Conservation (phyloP, 2,888 invertebrate genomes). For the Callinectes sapidus region DNA sequence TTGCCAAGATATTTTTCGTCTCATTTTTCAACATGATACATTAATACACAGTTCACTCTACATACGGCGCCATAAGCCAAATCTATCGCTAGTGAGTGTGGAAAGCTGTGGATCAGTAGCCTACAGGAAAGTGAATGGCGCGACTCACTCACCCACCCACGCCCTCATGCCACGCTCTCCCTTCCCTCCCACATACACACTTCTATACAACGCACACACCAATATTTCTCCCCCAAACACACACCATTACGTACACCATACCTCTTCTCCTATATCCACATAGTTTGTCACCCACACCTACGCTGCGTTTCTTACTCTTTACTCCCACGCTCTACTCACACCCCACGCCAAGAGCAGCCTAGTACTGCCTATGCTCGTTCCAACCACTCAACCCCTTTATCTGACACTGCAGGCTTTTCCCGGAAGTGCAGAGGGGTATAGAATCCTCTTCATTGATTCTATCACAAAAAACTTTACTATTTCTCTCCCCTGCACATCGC, state of each 20-base stretch:
- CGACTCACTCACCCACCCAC: background rate
- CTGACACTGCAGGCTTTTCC: background rate
- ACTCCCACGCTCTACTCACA: background rate
- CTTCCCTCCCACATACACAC: background rate
- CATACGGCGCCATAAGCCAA: background rate
- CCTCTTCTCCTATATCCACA: background rate
- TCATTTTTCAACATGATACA: background rate
- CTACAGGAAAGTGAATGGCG: background rate
- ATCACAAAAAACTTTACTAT: background rate
- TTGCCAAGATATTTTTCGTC: background rate
- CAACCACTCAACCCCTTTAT: background rate
- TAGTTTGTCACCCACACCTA: background rate
- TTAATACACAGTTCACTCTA: background rate
- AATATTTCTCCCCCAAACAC: background rate
- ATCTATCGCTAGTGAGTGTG: background rate
- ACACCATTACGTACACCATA: background rate
- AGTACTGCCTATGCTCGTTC: background rate
- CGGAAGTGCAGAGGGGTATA: background rate
- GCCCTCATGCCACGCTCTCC: background rate
- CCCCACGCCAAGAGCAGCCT: background rate
- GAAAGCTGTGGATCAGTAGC: background rate
- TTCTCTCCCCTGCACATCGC: background rate
- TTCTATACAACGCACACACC: background rate
- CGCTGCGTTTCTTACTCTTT: background rate
- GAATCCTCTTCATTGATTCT: background rate